A percentile compares a stretch with the other conserved stretches of the same genome.
Evolutionary conservation across 1,140 invertebrate genomes (phyloP).

Genomic region (Neuroterus valhalla): DNA sequence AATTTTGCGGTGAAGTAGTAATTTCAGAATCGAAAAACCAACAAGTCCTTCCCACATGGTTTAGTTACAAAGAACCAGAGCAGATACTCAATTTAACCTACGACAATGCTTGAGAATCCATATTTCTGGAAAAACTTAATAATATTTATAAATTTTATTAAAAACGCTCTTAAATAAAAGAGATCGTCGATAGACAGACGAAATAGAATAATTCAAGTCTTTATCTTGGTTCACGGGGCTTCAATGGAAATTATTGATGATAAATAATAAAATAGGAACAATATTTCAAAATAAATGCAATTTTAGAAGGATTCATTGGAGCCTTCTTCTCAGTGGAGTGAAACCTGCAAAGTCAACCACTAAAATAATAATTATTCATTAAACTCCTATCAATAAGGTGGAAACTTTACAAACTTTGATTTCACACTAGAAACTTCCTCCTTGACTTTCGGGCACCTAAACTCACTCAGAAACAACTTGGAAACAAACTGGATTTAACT

Average conservation of each 20-base stretch:
- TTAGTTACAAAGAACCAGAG: too few species aligned
- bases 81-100: too few species aligned
- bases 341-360: neutral
- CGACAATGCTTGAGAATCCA: neutral
- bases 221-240: neutral
- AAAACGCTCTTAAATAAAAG: neutral
- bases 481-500: neutral
- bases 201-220: conserved; percentile 2
- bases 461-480: neutral
- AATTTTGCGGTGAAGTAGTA: too few species aligned
- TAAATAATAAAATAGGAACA: too few species aligned
- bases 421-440: neutral
- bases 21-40: too few species aligned
- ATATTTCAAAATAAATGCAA: neutral
- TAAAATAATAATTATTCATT: neutral
- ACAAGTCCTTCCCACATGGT: too few species aligned
- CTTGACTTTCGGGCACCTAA: neutral
- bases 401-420: neutral
- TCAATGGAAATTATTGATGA: neutral
- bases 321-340: neutral
- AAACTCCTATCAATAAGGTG: neutral
- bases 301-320: neutral
- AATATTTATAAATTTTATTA: neutral
- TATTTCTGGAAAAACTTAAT: neutral
- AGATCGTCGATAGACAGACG: neutral